phyloP scores from a whole-genome alignment of 2,888 invertebrate genomes.

The Agrochola litura region DNA sequence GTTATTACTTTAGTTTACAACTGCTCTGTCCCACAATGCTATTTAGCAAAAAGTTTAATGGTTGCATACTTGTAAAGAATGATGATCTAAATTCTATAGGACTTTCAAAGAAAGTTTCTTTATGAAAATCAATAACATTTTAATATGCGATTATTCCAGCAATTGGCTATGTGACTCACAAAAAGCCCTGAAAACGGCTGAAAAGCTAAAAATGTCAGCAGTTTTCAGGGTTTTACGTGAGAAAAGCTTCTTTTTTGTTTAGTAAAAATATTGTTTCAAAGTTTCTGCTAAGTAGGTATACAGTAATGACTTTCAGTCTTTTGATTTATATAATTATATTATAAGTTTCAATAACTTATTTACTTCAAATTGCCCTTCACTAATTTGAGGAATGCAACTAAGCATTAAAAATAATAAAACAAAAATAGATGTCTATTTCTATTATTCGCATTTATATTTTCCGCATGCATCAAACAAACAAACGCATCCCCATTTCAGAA shows the following conservation, averaged over 20 bases:
- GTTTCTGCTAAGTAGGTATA: background rate
- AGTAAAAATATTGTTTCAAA: background rate
- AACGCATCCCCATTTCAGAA: slow-evolving; percentile 76
- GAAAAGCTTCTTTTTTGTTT: background rate
- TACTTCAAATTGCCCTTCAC: too few relatives aligned
- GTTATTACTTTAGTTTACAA: slow-evolving; percentile 67
- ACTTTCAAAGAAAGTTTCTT: slow-evolving; percentile 3
- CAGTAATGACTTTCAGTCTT: background rate
- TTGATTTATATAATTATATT: background rate
- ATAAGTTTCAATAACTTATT: background rate
- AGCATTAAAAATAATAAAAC: slow-evolving; percentile 17
- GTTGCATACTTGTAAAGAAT: slow-evolving; percentile 55
- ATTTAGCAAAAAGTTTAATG: slow-evolving; percentile 70
- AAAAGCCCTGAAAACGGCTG: background rate
- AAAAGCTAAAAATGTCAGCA: background rate
- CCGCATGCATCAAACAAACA: slow-evolving; percentile 63
- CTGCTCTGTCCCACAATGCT: slow-evolving; percentile 62
- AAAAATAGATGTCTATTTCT: slow-evolving; percentile 34
- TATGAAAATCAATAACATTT: background rate
- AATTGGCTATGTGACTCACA: background rate
- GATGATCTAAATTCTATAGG: slow-evolving; percentile 42
- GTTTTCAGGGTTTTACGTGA: background rate
- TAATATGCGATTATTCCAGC: background rate
- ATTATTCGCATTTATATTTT: slow-evolving; percentile 61
- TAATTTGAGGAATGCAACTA: background rate